Evolutionary conservation across 2,888 invertebrate genomes (phyloP).

Genomic region (Marasmarcha lunaedactyla): DNA sequence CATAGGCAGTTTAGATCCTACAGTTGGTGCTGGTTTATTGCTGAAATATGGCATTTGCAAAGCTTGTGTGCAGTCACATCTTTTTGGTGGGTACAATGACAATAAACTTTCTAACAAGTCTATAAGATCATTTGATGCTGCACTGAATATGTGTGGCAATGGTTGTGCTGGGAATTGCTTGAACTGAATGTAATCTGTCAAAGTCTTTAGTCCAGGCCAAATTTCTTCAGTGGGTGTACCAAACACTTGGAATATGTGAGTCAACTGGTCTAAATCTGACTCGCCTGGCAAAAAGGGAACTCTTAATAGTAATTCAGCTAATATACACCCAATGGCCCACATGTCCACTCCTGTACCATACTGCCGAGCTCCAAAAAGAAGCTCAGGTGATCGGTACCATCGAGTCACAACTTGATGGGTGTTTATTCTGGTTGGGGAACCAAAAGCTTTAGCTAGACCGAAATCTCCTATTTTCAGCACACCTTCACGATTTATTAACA

Average conservation of each 20-base stretch:
- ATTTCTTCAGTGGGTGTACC: constrained; percentile 93
- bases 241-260: constrained; percentile 93
- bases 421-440: constrained; percentile 94
- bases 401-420: constrained; percentile 98
- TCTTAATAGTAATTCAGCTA: constrained; percentile 92
- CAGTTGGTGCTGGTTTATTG: constrained; percentile 89
- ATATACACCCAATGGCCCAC: constrained; percentile 98
- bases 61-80: constrained; percentile 86
- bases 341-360: constrained; percentile 98
- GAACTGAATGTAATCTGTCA: constrained; percentile 95
- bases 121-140: constrained; percentile 92
- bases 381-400: constrained; percentile 94
- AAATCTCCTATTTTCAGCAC: constrained; percentile 98
- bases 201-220: constrained; percentile 86
- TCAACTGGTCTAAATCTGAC: constrained; percentile 95
- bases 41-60: constrained; percentile 86
- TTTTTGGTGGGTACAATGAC: constrained; percentile 83
- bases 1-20: constrained; percentile 85
- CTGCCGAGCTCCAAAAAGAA: constrained; percentile 93
- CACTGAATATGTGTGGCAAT: constrained; percentile 93
- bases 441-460: constrained; percentile 97
- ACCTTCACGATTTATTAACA: constrained; percentile 92
- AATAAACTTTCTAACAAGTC: constrained; percentile 83
- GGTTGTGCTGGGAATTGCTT: constrained; percentile 88
- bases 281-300: constrained; percentile 97